phyloP scores from a whole-genome alignment of 2,113 vertebrate species.

The Bos javanicus region DNA sequence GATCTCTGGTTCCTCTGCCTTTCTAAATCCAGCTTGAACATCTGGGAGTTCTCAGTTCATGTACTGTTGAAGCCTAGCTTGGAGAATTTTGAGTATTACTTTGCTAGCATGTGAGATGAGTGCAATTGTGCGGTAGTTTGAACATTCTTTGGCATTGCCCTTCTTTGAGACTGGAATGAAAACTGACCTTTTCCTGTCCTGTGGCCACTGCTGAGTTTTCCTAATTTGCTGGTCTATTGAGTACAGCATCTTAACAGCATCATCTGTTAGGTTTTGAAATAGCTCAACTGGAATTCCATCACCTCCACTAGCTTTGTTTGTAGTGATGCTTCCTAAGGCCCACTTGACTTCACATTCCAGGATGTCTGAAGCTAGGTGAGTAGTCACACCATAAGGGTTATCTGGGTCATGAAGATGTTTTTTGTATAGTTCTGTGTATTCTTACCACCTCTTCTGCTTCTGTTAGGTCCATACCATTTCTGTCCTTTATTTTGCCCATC shows the following conservation, averaged over 20 bases:
- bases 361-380: neutral
- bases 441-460: neutral
- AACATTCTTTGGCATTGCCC: neutral
- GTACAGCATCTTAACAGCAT: neutral
- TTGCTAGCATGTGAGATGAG: neutral
- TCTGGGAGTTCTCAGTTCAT: neutral
- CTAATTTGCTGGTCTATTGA: neutral
- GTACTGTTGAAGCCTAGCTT: neutral
- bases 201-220: neutral
- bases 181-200: neutral
- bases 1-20: neutral
- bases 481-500: neutral
- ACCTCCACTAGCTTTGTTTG: rapidly evolving
- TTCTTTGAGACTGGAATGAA: neutral
- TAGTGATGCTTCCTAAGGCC: neutral
- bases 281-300: neutral
- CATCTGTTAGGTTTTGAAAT: neutral
- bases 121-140: neutral
- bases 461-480: neutral
- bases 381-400: neutral
- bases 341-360: neutral
- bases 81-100: neutral
- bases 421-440: neutral
- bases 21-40: neutral
- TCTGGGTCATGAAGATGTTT: neutral